Percentiles rank a stretch among this genome's conserved stretches.
Evolutionary conservation across 2,797 vertebrate genomes (phyloP).

Genomic region (Crenichthys baileyi): DNA sequence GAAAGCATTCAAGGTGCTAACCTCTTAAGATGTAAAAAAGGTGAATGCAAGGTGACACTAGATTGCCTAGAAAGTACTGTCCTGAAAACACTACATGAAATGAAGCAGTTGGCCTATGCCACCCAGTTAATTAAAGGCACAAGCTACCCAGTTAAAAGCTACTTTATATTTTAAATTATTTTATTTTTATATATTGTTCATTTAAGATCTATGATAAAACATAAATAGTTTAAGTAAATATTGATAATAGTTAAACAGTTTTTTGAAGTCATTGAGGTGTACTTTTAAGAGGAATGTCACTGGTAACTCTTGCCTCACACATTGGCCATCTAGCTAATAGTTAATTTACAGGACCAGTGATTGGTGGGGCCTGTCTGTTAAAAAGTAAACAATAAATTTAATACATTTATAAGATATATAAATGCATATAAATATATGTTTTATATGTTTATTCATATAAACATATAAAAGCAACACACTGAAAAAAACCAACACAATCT

Average conservation of each 20-base stretch:
- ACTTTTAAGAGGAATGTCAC: too few species aligned
- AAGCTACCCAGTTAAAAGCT: too few species aligned
- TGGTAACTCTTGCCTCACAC: too few species aligned
- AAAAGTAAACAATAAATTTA: neutral
- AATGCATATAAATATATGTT: too few species aligned
- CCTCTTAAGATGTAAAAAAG: neutral
- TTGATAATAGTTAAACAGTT: too few species aligned
- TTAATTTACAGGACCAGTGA: neutral
- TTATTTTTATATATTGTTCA: too few species aligned
- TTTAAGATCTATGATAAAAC: too few species aligned
- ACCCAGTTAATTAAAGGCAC: neutral
- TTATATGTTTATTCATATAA: too few species aligned
- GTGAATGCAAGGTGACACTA: neutral
- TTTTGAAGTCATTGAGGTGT: too few species aligned
- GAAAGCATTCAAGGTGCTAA: too few species aligned
- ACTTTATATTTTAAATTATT: too few species aligned
- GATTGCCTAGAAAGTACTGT: neutral
- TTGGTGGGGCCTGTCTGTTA: neutral
- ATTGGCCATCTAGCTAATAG: neutral
- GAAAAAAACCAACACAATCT: neutral
- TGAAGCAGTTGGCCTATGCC: neutral
- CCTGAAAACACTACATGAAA: neutral
- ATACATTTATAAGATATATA: neutral
- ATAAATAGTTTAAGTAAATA: too few species aligned
- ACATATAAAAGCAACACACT: neutral